Percentiles rank a stretch among this genome's conserved stretches.
These are phyloP conservation scores for Nymphalis urticae DNA, from an alignment of 2,888 invertebrate species.

Conservation along the genomic window DNA sequence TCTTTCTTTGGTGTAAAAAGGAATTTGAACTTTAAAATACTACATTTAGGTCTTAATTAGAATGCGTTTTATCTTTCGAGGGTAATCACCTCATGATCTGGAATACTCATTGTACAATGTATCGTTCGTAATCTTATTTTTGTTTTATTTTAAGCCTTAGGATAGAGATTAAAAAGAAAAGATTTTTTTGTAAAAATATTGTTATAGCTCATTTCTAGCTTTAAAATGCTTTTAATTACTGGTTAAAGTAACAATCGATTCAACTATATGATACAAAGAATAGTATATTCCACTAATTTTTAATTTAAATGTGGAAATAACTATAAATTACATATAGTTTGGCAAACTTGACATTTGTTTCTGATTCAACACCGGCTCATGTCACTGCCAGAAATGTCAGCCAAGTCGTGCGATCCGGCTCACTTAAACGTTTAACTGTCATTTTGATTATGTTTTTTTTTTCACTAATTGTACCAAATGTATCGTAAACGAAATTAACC, in stretches of 20 bases:
- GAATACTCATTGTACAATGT: constrained; percentile 38
- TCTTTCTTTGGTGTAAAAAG: constrained; percentile 17
- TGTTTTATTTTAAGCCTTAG: constrained; percentile 7
- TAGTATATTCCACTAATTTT: background rate
- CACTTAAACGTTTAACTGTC: background rate
- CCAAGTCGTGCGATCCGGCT: constrained; percentile 6
- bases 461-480: constrained; percentile 11
- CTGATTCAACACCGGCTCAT: constrained; percentile 1
- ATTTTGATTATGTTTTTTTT: constrained; percentile 1
- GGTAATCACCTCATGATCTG: constrained; percentile 37
- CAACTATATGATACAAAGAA: too few species aligned
- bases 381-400: constrained; percentile 5
- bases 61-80: constrained; percentile 18
- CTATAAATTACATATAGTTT: constrained; percentile 2
- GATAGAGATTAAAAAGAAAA: background rate
- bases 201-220: background rate
- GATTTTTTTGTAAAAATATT: background rate
- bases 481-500: constrained; percentile 23
- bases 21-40: constrained; percentile 24
- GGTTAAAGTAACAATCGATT: too few species aligned
- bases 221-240: too few species aligned
- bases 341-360: constrained; percentile 4
- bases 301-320: background rate
- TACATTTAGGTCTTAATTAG: constrained; percentile 15
- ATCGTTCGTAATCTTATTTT: constrained; percentile 29